Conservation (phyloP, 2,888 invertebrate species). For the Endomychus coccineus region DNA sequence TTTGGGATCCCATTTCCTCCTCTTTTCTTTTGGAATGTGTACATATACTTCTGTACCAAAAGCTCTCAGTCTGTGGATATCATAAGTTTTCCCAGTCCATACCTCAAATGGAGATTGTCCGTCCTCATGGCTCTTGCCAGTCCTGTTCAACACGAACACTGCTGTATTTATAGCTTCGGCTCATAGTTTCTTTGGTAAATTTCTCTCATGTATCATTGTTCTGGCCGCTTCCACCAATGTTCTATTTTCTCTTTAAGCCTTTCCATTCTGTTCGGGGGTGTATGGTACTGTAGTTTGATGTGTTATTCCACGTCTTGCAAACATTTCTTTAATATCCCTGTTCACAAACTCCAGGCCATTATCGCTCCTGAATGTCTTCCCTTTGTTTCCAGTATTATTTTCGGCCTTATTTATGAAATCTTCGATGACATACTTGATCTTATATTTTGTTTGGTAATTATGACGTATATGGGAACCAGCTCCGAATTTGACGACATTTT, state of each 20-base stretch:
- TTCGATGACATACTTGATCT: no score
- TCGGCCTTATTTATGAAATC: no score
- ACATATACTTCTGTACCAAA: slow-evolving; percentile 36
- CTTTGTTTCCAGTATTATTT: slow-evolving; percentile 26
- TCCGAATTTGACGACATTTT: no score
- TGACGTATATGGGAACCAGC: no score
- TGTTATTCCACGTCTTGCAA: slow-evolving; percentile 23
- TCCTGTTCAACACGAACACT: slow-evolving; percentile 20
- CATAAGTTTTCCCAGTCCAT: slow-evolving; percentile 32
- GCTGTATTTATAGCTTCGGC: slow-evolving; percentile 32
- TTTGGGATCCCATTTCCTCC: slow-evolving; percentile 33
- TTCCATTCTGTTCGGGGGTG: slow-evolving; percentile 37
- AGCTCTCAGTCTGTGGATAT: slow-evolving; percentile 30
- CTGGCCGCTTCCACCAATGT: slow-evolving; percentile 33
- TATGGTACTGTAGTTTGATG: slow-evolving; percentile 30
- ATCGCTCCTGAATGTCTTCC: slow-evolving; percentile 27
- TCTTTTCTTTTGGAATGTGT: slow-evolving; percentile 34
- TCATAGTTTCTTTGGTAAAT: slow-evolving; percentile 27
- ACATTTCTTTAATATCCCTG: slow-evolving; percentile 21
- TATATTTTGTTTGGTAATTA: no score
- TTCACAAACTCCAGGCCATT: slow-evolving; percentile 31
- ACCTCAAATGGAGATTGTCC: slow-evolving; percentile 32
- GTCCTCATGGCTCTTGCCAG: slow-evolving; percentile 16
- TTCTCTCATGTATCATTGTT: slow-evolving; percentile 24
- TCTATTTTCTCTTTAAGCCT: slow-evolving; percentile 33